Conservation (phyloP, 2,797 vertebrate species). For the Anguilla marmorata region DNA sequence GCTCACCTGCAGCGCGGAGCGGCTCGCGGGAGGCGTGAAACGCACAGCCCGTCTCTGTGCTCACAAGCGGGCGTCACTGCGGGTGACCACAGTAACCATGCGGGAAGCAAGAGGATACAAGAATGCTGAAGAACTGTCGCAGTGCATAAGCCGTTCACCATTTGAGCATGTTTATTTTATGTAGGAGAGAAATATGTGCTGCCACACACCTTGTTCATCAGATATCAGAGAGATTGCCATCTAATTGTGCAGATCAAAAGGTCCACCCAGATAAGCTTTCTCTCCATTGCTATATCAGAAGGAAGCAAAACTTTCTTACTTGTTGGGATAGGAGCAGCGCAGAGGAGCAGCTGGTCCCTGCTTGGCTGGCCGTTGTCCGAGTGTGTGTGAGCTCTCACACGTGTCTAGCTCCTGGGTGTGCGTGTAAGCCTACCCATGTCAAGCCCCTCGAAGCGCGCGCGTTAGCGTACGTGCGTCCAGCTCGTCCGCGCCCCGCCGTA, state of each 20-base stretch:
- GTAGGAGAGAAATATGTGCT: neutral
- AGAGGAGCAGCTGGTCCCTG: neutral
- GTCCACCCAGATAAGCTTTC: neutral
- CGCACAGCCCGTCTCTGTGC: neutral
- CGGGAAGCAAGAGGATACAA: neutral
- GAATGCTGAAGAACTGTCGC: neutral
- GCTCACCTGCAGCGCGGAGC: neutral
- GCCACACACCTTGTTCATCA: neutral
- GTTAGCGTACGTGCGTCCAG: neutral
- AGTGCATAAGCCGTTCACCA: neutral
- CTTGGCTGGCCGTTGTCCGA: neutral
- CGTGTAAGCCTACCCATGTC: neutral
- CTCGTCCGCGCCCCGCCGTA: neutral
- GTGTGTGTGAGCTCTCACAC: neutral
- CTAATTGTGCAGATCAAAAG: neutral
- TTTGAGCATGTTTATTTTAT: neutral
- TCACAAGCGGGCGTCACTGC: neutral
- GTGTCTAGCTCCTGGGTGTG: no score
- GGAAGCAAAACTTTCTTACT: neutral
- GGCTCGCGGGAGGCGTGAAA: neutral
- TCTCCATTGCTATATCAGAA: neutral
- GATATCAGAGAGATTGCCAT: neutral
- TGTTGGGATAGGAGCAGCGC: neutral
- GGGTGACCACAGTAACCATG: neutral
- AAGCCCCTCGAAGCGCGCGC: no score